Percentiles rank a stretch among this genome's conserved stretches.
phyloP scores from a whole-genome alignment of 2,113 vertebrate species.

The Coryphaenoides rupestris region DNA sequence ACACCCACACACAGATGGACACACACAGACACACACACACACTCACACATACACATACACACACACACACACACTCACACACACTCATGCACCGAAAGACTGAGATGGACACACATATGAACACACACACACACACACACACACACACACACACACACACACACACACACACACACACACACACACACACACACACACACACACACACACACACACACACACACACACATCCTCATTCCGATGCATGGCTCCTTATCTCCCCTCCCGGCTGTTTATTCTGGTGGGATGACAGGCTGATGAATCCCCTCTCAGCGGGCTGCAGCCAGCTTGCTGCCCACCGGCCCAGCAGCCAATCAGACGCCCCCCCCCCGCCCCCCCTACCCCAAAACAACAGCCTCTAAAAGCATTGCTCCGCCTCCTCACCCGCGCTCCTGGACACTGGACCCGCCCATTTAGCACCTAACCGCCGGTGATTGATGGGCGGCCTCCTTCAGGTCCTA shows the following conservation, averaged over 20 bases:
- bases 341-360: constrained; percentile 5
- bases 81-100: neutral
- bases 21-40: neutral
- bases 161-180: neutral
- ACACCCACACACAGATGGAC: neutral
- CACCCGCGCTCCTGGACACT: constrained; percentile 30
- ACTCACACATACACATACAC: neutral
- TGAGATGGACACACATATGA: constrained; percentile 24
- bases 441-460: constrained; percentile 77
- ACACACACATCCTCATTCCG: constrained; percentile 1
- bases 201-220: constrained; percentile 9
- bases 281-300: constrained; percentile 69
- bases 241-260: constrained; percentile 4
- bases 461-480: constrained; percentile 85
- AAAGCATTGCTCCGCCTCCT: constrained; percentile 42
- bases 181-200: constrained; percentile 2
- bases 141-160: neutral
- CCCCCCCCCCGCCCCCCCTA: too few species aligned
- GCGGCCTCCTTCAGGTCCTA: constrained; percentile 58
- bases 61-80: neutral
- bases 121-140: constrained; percentile 18
- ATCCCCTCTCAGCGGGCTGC: constrained; percentile 67
- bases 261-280: constrained; percentile 36
- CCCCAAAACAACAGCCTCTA: constrained; percentile 3
- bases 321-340: constrained; percentile 43